Evolutionary conservation across 2,113 vertebrate species (phyloP).

Genomic region (Merops nubicus): DNA sequence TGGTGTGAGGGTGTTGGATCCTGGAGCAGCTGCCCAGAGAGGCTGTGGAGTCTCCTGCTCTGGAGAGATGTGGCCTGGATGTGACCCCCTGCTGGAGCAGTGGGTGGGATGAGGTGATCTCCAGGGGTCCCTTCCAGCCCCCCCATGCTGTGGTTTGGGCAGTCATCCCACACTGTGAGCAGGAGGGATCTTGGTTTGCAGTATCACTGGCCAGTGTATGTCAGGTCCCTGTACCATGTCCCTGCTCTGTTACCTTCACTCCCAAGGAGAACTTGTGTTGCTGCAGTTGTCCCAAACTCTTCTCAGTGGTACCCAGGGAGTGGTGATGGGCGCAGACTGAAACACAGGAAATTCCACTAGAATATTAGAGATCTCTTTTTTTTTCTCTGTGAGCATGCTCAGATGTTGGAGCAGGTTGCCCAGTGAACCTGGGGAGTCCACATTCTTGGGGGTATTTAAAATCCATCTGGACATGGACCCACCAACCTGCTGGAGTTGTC

Average conservation of each 20-base stretch:
- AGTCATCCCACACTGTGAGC: fast-evolving
- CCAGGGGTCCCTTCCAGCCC: not conserved
- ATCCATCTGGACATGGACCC: fast-evolving
- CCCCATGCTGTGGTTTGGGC: not conserved
- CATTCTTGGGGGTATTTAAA: not conserved
- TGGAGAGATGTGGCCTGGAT: no score
- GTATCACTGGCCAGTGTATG: not conserved
- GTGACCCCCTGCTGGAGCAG: not conserved
- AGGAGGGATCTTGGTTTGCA: not conserved
- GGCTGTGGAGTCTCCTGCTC: not conserved
- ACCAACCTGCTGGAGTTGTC: not conserved
- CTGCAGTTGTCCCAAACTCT: not conserved
- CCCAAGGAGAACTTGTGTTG: not conserved
- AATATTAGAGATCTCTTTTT: not conserved
- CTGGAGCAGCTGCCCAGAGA: no score
- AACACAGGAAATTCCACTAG: not conserved
- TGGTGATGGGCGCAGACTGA: not conserved
- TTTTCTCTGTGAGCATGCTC: not conserved
- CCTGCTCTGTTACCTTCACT: fast-evolving
- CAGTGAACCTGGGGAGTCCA: not conserved
- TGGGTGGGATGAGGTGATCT: not conserved
- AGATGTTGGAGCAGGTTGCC: not conserved
- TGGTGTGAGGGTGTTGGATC: not conserved
- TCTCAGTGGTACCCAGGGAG: not conserved
- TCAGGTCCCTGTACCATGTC: not conserved